These are phyloP conservation scores for Caenorhabditis imperialis DNA, from an alignment of 2,888 invertebrate species.

Conservation along the genomic window DNA sequence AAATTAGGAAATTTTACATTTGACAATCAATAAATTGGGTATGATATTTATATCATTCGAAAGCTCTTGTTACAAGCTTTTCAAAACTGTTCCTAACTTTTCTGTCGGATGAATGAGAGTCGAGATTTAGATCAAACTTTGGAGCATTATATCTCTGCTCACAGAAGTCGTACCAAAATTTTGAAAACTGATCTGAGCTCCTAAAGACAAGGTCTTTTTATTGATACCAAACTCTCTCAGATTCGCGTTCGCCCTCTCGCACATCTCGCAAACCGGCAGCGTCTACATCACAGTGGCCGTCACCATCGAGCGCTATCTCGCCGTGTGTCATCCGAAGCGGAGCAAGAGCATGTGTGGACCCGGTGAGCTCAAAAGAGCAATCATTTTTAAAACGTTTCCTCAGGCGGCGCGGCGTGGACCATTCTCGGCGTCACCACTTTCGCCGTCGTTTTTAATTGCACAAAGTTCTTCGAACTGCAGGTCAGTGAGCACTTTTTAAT, in stretches of 20 bases:
- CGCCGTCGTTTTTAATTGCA: conserved; percentile 74
- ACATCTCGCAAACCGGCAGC: conserved; percentile 75
- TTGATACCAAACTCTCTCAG: conserved; percentile 47
- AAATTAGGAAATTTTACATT: too few species aligned
- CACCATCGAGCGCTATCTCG: conserved; percentile 74
- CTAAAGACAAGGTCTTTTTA: too few species aligned
- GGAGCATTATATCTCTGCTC: too few species aligned
- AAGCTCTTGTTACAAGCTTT: too few species aligned
- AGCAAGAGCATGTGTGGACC: conserved; percentile 66
- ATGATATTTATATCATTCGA: too few species aligned
- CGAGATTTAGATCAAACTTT: too few species aligned
- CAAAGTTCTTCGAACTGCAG: conserved; percentile 75
- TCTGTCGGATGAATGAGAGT: too few species aligned
- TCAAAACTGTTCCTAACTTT: too few species aligned
- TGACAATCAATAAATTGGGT: too few species aligned
- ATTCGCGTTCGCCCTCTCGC: conserved; percentile 73
- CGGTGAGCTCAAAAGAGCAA: conserved; percentile 24
- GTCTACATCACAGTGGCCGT: conserved; percentile 75
- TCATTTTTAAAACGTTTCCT: conserved; percentile 8
- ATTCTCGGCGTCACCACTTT: conserved; percentile 74
- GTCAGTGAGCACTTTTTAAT: conserved; percentile 50
- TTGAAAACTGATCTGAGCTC: too few species aligned
- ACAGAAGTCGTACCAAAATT: too few species aligned
- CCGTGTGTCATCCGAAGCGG: conserved; percentile 70
- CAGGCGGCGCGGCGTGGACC: conserved; percentile 68